A percentile compares a stretch with the other conserved stretches of the same genome.
Conservation (phyloP, 2,797 vertebrate species). For the Peromyscus melanophrys region DNA sequence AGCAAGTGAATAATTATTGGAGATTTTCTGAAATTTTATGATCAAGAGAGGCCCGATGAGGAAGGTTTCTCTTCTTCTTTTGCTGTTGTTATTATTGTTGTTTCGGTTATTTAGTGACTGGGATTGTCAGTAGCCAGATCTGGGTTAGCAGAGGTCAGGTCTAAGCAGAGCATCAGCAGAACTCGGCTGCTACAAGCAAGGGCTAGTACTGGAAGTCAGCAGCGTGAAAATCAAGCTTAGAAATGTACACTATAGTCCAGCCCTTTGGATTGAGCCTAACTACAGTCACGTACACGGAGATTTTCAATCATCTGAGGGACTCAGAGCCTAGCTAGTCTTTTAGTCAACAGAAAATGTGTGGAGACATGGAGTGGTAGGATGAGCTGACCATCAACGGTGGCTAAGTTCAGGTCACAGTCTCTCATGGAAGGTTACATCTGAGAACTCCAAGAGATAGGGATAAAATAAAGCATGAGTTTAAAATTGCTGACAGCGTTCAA, state of each 20-base stretch:
- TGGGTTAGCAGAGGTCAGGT: neutral
- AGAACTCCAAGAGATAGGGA: neutral
- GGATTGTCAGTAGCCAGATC: neutral
- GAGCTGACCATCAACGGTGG: neutral
- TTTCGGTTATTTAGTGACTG: neutral
- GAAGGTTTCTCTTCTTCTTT: neutral
- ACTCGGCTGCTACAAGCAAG: neutral
- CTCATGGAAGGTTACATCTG: neutral
- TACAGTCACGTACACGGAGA: neutral
- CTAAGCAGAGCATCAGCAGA: neutral
- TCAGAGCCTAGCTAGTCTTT: neutral
- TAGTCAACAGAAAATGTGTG: neutral
- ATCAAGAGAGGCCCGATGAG: neutral
- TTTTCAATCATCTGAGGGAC: neutral
- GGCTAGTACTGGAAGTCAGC: neutral
- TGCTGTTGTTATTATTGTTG: neutral
- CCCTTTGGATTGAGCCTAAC: neutral
- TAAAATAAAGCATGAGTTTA: neutral
- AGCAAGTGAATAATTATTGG: neutral
- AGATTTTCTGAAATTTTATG: neutral
- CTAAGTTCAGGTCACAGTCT: neutral
- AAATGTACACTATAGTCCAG: neutral
- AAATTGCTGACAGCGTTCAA: conserved; percentile 12
- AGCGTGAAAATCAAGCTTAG: neutral
- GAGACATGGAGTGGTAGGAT: rapidly evolving